Evolutionary conservation across 2,888 invertebrate genomes (phyloP).

Genomic region (Pycnomerus fuliginosus): DNA sequence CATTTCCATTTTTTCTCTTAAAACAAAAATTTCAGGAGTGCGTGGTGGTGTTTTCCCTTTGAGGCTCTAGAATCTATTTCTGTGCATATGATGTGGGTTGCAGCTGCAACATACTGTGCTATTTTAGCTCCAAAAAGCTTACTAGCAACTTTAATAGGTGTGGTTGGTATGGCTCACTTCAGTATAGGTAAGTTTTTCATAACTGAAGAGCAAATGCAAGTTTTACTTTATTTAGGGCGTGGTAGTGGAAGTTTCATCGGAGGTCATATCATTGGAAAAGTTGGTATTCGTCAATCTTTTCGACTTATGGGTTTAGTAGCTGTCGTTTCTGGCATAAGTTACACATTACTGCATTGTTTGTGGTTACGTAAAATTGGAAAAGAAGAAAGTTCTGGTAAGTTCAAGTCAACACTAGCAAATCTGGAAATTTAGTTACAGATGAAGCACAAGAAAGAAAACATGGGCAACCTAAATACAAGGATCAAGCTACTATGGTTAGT

Average conservation of each 20-base stretch:
- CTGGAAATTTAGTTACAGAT: neutral
- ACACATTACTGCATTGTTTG: constrained; percentile 69
- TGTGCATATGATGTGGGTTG: constrained; percentile 88
- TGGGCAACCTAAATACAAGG: constrained; percentile 63
- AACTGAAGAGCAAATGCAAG: too few species aligned
- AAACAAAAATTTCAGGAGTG: constrained; percentile 60
- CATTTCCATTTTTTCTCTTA: too few species aligned
- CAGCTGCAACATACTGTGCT: constrained; percentile 85
- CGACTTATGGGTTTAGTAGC: constrained; percentile 76
- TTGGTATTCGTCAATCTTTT: constrained; percentile 76
- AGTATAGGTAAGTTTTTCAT: constrained; percentile 64
- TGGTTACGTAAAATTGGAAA: constrained; percentile 65
- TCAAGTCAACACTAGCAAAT: neutral
- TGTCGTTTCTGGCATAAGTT: constrained; percentile 68
- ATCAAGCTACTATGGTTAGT: constrained; percentile 70
- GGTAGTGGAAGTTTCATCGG: constrained; percentile 82
- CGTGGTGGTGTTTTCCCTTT: constrained; percentile 88
- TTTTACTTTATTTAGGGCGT: constrained; percentile 62
- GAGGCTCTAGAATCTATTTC: constrained; percentile 85
- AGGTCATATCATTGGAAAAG: constrained; percentile 72
- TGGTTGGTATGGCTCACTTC: constrained; percentile 86
- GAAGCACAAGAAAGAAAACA: constrained; percentile 62
- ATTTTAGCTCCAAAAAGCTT: constrained; percentile 80
- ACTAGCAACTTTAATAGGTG: constrained; percentile 82
- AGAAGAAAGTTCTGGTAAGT: constrained; percentile 16